phyloP scores from a whole-genome alignment of 64 coral and sea anemone genomes.

The Montipora foliosa region DNA sequence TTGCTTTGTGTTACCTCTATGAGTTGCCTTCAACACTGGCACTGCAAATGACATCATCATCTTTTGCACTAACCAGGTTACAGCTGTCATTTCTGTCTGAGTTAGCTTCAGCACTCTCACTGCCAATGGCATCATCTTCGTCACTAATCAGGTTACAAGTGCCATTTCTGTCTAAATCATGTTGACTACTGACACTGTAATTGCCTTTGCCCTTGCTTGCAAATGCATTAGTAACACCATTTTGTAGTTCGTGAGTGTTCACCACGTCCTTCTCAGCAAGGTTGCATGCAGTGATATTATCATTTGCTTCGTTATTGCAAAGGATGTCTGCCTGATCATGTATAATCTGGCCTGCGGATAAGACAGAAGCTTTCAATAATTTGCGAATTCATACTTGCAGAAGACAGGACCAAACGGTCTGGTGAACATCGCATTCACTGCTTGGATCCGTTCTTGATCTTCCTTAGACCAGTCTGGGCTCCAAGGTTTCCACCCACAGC shows the following conservation, averaged over 20 bases:
- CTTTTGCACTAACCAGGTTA: background rate
- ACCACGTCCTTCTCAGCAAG: too few relatives aligned
- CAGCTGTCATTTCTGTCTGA: background rate
- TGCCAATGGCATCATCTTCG: background rate
- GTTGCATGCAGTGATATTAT: background rate
- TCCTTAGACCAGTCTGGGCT: background rate
- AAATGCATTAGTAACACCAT: too few relatives aligned
- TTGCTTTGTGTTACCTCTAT: background rate
- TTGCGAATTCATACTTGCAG: background rate
- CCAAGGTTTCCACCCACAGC: constrained; percentile 4
- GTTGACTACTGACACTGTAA: background rate
- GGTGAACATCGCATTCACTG: background rate
- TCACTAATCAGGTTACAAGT: background rate
- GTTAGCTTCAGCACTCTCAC: background rate
- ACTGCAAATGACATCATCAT: background rate
- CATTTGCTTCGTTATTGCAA: background rate
- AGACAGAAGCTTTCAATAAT: background rate
- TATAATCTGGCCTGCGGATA: background rate
- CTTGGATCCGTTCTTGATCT: background rate
- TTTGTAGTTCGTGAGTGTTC: too few relatives aligned
- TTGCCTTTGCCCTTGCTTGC: background rate
- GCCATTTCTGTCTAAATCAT: background rate
- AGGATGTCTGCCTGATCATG: background rate
- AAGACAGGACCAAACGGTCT: background rate
- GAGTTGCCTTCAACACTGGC: too few relatives aligned